A percentile compares a stretch with the other conserved stretches of the same genome.
These are phyloP conservation scores for Pristionchus entomophagus DNA, from an alignment of 2,888 invertebrate genomes.

Conservation along the genomic window DNA sequence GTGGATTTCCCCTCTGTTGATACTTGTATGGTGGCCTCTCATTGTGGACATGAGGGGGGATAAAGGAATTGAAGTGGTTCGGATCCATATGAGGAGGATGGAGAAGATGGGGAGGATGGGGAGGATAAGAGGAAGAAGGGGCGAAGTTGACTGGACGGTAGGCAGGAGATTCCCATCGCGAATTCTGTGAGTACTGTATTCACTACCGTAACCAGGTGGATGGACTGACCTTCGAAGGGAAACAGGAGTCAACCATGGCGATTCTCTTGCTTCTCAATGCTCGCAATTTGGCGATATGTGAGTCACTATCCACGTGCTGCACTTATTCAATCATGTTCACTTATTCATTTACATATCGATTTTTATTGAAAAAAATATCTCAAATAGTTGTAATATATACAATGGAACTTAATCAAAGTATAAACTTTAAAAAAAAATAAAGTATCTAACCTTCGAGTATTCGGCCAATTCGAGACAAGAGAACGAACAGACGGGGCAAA, in stretches of 20 bases:
- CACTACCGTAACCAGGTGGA: too few species aligned
- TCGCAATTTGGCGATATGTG: not conserved
- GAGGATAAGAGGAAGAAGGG: not conserved
- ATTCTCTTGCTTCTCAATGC: not conserved
- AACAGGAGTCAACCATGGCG: not conserved
- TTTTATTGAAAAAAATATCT: too few species aligned
- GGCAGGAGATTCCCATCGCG: conserved; percentile 3
- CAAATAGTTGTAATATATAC: too few species aligned
- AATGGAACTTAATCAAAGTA: not conserved
- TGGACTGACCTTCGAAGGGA: not conserved
- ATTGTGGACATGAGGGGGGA: not conserved
- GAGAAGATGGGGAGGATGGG: not conserved
- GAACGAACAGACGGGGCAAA: conserved; percentile 10
- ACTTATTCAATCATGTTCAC: not conserved
- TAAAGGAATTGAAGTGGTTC: not conserved
- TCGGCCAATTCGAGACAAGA: not conserved
- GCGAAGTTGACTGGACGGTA: not conserved
- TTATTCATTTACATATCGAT: not conserved
- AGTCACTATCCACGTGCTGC: conserved; percentile 9
- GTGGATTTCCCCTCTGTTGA: not conserved
- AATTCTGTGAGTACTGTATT: too few species aligned
- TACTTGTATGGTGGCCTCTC: not conserved
- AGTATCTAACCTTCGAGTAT: not conserved
- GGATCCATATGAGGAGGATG: not conserved
- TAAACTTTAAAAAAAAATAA: not conserved